Percentiles rank a stretch among this genome's conserved stretches.
Evolutionary conservation across 1,140 invertebrate species (phyloP).

Genomic region (Drosophila willistoni): DNA sequence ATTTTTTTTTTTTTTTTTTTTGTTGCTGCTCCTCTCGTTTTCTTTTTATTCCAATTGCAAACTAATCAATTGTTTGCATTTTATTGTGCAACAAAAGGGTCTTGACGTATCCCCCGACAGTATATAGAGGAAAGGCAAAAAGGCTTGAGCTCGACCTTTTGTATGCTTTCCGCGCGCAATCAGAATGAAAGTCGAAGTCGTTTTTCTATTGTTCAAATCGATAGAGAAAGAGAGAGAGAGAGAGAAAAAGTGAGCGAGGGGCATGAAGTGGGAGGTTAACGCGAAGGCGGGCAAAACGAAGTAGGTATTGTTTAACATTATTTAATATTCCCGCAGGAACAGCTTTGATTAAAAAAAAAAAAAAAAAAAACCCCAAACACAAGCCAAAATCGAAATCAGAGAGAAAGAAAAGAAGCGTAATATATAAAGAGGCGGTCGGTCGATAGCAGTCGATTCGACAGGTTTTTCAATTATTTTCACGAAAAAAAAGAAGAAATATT

Average conservation of each 20-base stretch:
- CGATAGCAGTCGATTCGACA: conserved; percentile 69
- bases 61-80: conserved; percentile 81
- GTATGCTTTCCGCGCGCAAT: conserved; percentile 42
- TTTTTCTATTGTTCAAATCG: conserved; percentile 53
- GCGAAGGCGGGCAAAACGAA: conserved; percentile 15
- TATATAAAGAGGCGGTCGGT: conserved; percentile 23
- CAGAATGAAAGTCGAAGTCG: conserved; percentile 41
- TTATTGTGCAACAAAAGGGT: conserved; percentile 75
- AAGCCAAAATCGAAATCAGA: conserved; percentile 19
- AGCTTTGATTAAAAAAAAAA: conserved; percentile 69
- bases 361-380: conserved; percentile 12
- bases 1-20: conserved; percentile 11
- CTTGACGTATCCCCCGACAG: conserved; percentile 12
- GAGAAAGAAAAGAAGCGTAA: conserved; percentile 43
- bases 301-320: conserved; percentile 65
- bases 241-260: too few relatives aligned
- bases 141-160: conserved; percentile 78
- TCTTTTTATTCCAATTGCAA: conserved; percentile 69
- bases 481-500: conserved; percentile 13
- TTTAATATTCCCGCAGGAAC: conserved; percentile 77
- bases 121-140: conserved; percentile 30
- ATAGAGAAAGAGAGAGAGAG: neutral
- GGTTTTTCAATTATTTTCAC: conserved; percentile 76
- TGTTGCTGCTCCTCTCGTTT: neutral
- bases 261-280: neutral